Conservation (phyloP, 1,140 invertebrate genomes). For the Panagrolaimus sp. region DNA sequence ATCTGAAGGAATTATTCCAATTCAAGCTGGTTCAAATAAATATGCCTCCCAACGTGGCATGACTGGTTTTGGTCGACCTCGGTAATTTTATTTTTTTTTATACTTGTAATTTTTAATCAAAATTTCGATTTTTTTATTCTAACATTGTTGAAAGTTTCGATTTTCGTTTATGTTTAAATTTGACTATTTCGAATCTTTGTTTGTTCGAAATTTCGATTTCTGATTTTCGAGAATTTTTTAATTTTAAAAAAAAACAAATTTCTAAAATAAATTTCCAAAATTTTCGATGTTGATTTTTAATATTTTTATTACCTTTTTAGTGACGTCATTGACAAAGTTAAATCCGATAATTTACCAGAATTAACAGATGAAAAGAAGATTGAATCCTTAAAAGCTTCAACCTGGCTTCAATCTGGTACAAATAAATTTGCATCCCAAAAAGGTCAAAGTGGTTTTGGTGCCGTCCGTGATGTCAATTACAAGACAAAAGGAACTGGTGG, state of each 20-base stretch:
- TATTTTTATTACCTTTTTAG: slow-evolving; percentile 18
- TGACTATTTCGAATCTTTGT: too few relatives aligned
- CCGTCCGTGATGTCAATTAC: slow-evolving; percentile 58
- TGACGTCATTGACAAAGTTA: slow-evolving; percentile 59
- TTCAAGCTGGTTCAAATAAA: slow-evolving; percentile 59
- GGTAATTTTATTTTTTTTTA: too few relatives aligned
- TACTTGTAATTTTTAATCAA: too few relatives aligned
- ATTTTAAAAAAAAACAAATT: too few relatives aligned
- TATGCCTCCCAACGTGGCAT: slow-evolving; percentile 59
- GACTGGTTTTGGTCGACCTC: slow-evolving; percentile 57
- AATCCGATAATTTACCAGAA: slow-evolving; percentile 54
- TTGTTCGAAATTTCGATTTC: too few relatives aligned
- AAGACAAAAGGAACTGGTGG: slow-evolving; percentile 58
- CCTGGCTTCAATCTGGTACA: slow-evolving; percentile 59
- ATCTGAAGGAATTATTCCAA: slow-evolving; percentile 55
- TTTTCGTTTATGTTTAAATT: too few relatives aligned
- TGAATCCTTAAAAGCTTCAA: slow-evolving; percentile 52
- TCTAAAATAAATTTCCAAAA: too few relatives aligned
- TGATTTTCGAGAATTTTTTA: too few relatives aligned
- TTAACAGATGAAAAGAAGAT: slow-evolving; percentile 58
- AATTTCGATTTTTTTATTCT: too few relatives aligned
- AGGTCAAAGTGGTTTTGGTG: slow-evolving; percentile 56
- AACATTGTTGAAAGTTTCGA: too few relatives aligned
- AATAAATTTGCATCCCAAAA: slow-evolving; percentile 60
- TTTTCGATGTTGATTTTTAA: too few relatives aligned